Conservation (phyloP, 1,140 invertebrate genomes). For the Drosophila erecta region DNA sequence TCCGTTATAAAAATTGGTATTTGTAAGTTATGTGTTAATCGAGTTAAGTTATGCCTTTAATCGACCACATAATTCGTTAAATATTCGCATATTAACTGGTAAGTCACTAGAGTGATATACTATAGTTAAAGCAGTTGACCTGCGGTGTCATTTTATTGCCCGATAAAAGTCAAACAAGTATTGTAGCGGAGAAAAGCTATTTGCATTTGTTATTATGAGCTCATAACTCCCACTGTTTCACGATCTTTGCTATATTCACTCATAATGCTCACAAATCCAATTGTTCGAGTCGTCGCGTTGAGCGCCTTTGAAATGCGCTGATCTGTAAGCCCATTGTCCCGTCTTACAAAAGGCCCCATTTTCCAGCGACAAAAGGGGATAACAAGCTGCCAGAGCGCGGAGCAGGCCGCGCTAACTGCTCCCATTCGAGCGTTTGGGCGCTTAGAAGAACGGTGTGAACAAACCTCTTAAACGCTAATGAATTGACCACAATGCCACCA, state of each 20-base stretch:
- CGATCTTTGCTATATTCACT: neutral
- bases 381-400: slow-evolving; percentile 52
- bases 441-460: slow-evolving; percentile 61
- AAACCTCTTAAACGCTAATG: slow-evolving; percentile 78
- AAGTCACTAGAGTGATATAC: too few relatives aligned
- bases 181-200: slow-evolving; percentile 13
- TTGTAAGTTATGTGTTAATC: too few relatives aligned
- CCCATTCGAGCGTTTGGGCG: slow-evolving; percentile 23
- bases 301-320: slow-evolving; percentile 20
- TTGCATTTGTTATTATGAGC: slow-evolving; percentile 14
- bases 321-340: slow-evolving; percentile 4
- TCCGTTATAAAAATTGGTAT: too few relatives aligned
- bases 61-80: too few relatives aligned
- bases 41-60: too few relatives aligned
- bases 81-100: neutral
- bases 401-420: slow-evolving; percentile 39
- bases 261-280: slow-evolving; percentile 22
- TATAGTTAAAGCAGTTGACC: neutral
- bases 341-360: slow-evolving; percentile 6
- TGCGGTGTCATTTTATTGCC: slow-evolving; percentile 6
- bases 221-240: slow-evolving; percentile 40
- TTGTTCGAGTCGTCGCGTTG: slow-evolving; percentile 14
- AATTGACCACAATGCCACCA: slow-evolving; percentile 56
- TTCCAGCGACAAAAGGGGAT: slow-evolving; percentile 35
- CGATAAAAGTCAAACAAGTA: slow-evolving; percentile 9